phyloP scores from a whole-genome alignment of 2,888 invertebrate genomes.

The Eilema depressum region DNA sequence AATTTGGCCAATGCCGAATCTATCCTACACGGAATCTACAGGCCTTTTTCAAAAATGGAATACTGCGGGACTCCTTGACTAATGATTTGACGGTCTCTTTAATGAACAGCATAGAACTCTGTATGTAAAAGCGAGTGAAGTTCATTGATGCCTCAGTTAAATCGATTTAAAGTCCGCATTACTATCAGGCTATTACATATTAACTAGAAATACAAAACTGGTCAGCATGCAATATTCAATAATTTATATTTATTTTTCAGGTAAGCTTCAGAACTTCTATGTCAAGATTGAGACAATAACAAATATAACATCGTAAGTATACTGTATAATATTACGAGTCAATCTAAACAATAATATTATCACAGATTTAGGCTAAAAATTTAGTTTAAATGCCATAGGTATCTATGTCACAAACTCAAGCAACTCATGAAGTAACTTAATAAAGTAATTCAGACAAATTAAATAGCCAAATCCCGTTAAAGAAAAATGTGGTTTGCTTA shows the following conservation, averaged over 20 bases:
- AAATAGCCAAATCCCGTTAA: neutral
- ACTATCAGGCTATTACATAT: neutral
- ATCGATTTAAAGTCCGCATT: neutral
- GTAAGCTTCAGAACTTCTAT: conserved; percentile 11
- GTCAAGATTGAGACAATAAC: neutral
- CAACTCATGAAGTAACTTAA: neutral
- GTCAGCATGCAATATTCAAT: neutral
- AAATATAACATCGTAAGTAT: conserved; percentile 6
- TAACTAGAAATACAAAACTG: neutral
- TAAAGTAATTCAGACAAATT: neutral
- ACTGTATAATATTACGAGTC: too few species aligned
- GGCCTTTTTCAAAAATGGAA: too few species aligned
- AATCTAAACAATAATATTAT: too few species aligned
- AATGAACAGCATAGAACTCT: neutral
- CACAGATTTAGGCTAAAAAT: neutral
- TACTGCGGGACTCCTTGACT: neutral
- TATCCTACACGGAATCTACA: too few species aligned
- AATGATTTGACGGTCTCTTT: neutral
- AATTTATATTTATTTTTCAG: conserved; percentile 11
- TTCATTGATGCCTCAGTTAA: neutral
- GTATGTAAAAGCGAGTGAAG: neutral
- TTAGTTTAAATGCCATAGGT: neutral
- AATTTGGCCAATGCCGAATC: too few species aligned
- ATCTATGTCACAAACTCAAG: neutral
- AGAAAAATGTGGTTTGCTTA: neutral